Evolutionary conservation across 2,888 invertebrate species (phyloP), one percentile per base, ranked within the genome.

Genomic region (Choreutis nemorana): DNA sequence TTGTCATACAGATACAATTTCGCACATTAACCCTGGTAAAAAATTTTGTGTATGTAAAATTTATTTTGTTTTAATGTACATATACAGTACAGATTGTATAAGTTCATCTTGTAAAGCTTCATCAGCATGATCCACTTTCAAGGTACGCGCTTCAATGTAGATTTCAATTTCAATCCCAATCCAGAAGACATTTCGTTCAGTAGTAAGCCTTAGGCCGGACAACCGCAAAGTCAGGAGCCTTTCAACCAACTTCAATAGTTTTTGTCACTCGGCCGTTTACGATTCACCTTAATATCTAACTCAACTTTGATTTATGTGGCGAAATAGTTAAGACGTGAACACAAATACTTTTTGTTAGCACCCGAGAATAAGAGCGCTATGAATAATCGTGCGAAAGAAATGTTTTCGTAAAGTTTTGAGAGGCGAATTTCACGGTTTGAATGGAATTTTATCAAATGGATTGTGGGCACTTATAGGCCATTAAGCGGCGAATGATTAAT

Each of bases 391-490:
- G 68, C 57, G 63, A 68, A 72, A 61, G 62, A 51, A 45, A 49
- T 48, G 43, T 51, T 42, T 46, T 37, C 36, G n/a, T 34, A 43
- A 43, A 41, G 44, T 49, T 54, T 49, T 42, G 42, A 48, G 43
- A 51, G 39, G 55, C 8, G 10, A 53, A 70, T 71, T 70, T 66
- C 55, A 64, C 59, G 60, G 53, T 48, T 61, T 47, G 55, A 61
- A 62, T 59, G 37, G 33, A 44, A 31, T 40, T 38, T 36, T 40
- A 37, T 38, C 58, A 55, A 51, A 59, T 47, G 51, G 57, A 53
- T 67, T 75, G 77, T 62, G 77, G 77, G 61, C 66, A 68, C 71
- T 77, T 75, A 70, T 63, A 60, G 60, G 58, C 53, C 57, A 65
- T 70, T 70, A 65, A 59, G 49, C 42, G 40, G 25, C 50, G 41